Evolutionary conservation across 2,113 vertebrate species (phyloP).

Genomic region (Notothenia coriiceps): DNA sequence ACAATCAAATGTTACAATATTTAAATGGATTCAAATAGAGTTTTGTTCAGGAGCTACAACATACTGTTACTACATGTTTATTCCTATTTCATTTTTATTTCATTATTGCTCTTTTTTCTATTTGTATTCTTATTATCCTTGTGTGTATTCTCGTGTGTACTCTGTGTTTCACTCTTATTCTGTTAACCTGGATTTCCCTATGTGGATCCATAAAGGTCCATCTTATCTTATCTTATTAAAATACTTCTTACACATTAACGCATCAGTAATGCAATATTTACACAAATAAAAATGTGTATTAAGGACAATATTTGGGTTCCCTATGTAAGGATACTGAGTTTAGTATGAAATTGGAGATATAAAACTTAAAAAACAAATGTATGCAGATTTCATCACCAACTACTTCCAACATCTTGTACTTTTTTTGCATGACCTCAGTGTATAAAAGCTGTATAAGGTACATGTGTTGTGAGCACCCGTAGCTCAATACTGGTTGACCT

Average conservation of each 20-base stretch:
- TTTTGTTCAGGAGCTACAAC: neutral
- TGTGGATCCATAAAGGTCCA: too few relatives aligned
- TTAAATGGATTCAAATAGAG: neutral
- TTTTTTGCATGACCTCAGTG: constrained; percentile 36
- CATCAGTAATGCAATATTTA: neutral
- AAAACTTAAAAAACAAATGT: neutral
- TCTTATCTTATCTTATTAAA: too few relatives aligned
- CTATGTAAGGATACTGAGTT: neutral
- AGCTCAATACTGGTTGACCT: constrained; percentile 77
- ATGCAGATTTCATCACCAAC: neutral
- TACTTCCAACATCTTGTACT: constrained; percentile 1
- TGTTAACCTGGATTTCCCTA: too few relatives aligned
- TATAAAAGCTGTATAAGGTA: constrained; percentile 22
- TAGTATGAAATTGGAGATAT: neutral
- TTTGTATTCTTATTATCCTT: too few relatives aligned
- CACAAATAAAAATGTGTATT: neutral
- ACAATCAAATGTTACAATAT: too few relatives aligned
- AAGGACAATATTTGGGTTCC: neutral
- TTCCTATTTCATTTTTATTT: too few relatives aligned
- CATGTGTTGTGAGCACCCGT: constrained; percentile 48
- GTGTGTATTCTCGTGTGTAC: too few relatives aligned
- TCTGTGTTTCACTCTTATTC: too few relatives aligned
- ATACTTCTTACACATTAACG: neutral
- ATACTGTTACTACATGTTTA: too few relatives aligned
- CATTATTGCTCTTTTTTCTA: too few relatives aligned